These are phyloP conservation scores for Amiota mariae DNA, from an alignment of 2,888 invertebrate species.

Conservation along the genomic window DNA sequence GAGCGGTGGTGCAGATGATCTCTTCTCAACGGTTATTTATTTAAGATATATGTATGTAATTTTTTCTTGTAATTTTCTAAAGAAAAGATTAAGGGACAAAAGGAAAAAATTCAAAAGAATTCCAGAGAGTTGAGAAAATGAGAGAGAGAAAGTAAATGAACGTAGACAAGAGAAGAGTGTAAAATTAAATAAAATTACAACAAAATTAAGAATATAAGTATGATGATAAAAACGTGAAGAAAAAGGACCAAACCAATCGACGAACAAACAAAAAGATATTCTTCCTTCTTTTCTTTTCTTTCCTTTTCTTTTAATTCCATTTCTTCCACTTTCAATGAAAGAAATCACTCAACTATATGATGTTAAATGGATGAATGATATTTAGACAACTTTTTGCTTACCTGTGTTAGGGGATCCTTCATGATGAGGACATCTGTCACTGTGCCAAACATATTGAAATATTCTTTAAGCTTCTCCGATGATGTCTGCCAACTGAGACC, in stretches of 20 bases:
- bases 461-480: slow-evolving; percentile 92
- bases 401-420: slow-evolving; percentile 96
- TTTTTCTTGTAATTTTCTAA: no score
- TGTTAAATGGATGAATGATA: no score
- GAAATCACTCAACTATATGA: not conserved
- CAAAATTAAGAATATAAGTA: not conserved
- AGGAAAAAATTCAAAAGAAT: slow-evolving; percentile 39
- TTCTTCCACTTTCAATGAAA: not conserved
- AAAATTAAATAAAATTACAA: slow-evolving; percentile 27
- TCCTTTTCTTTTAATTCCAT: not conserved
- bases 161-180: slow-evolving; percentile 18
- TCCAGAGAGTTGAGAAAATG: no score
- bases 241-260: not conserved
- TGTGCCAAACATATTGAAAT: slow-evolving; percentile 93
- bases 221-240: no score
- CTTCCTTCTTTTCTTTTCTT: not conserved
- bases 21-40: no score
- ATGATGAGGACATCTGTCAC: slow-evolving; percentile 94
- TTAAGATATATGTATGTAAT: no score
- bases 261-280: not conserved
- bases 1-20: no score
- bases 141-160: not conserved
- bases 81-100: not conserved
- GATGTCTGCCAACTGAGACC: slow-evolving; percentile 96
- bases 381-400: slow-evolving; percentile 73